Conservation (phyloP, 2,888 invertebrate genomes). For the Autographa pulchrina region DNA sequence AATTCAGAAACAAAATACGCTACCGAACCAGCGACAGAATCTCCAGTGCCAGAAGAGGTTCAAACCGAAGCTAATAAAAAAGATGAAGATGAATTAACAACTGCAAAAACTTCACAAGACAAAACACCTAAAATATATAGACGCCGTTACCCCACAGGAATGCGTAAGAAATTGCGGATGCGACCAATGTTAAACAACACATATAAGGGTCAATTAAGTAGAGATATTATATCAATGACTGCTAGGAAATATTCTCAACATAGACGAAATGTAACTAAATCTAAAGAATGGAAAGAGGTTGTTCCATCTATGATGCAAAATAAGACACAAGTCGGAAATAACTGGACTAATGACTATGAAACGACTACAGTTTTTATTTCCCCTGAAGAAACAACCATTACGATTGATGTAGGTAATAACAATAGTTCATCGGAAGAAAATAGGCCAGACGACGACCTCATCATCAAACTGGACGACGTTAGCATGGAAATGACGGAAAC, state of each 20-base stretch:
- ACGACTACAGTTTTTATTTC: conserved; percentile 56
- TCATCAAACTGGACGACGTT: conserved; percentile 52
- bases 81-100: conserved; percentile 42
- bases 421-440: conserved; percentile 41
- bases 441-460: conserved; percentile 33
- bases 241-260: conserved; percentile 74
- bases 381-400: conserved; percentile 47
- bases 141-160: conserved; percentile 69
- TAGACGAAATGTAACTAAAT: conserved; percentile 74
- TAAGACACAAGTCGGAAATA: conserved; percentile 60
- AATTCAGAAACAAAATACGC: conserved; percentile 58
- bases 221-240: conserved; percentile 78
- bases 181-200: conserved; percentile 75
- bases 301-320: conserved; percentile 69
- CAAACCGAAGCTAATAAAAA: conserved; percentile 33
- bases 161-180: conserved; percentile 78
- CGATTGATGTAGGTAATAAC: conserved; percentile 19
- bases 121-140: conserved; percentile 59
- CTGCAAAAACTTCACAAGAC: conserved; percentile 47
- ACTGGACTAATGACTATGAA: conserved; percentile 54
- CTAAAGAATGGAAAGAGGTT: conserved; percentile 76
- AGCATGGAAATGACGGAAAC: conserved; percentile 49
- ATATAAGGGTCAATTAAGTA: conserved; percentile 76
- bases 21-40: conserved; percentile 37
- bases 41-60: conserved; percentile 33